A percentile compares a stretch with the other conserved stretches of the same genome.
These are phyloP conservation scores for Etia nguti DNA, from an alignment of 2,113 vertebrate species.

Conservation along the genomic window DNA sequence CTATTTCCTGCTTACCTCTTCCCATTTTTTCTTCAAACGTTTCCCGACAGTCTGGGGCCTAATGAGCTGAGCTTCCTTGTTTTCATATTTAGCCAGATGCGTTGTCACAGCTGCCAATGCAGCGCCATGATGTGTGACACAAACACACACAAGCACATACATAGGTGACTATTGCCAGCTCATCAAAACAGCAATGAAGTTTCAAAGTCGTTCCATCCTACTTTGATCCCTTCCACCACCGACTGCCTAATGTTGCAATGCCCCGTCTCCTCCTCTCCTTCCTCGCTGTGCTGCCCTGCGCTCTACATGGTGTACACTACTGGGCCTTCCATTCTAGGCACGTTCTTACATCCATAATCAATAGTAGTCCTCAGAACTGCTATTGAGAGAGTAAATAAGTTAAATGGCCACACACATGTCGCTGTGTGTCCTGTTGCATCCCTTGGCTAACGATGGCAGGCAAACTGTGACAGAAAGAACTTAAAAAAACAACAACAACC, in stretches of 20 bases:
- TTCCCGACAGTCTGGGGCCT: conserved; percentile 14
- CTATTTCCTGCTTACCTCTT: not conserved
- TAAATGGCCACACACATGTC: not conserved
- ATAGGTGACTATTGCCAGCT: conserved; percentile 12
- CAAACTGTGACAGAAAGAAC: not conserved
- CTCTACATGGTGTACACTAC: not conserved
- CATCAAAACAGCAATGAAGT: conserved; percentile 31
- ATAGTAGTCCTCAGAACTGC: conserved; percentile 14
- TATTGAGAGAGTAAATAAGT: not conserved
- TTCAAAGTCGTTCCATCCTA: not conserved
- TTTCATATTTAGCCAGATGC: conserved; percentile 44
- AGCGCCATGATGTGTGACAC: not conserved
- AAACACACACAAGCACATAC: not conserved
- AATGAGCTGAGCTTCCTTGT: conserved; percentile 50
- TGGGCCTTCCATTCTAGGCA: not conserved
- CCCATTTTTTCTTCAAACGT: not conserved
- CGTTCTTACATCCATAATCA: conserved; percentile 39
- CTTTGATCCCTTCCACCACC: not conserved
- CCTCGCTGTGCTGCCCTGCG: not conserved
- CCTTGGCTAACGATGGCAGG: conserved; percentile 30
- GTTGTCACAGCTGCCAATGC: conserved; percentile 28
- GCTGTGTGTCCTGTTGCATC: not conserved
- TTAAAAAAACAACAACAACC: conserved; percentile 8
- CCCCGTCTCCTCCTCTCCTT: not conserved
- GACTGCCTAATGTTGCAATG: not conserved